These are phyloP conservation scores for Galeopterus variegatus DNA, from an alignment of 2,113 vertebrate genomes.

Conservation along the genomic window DNA sequence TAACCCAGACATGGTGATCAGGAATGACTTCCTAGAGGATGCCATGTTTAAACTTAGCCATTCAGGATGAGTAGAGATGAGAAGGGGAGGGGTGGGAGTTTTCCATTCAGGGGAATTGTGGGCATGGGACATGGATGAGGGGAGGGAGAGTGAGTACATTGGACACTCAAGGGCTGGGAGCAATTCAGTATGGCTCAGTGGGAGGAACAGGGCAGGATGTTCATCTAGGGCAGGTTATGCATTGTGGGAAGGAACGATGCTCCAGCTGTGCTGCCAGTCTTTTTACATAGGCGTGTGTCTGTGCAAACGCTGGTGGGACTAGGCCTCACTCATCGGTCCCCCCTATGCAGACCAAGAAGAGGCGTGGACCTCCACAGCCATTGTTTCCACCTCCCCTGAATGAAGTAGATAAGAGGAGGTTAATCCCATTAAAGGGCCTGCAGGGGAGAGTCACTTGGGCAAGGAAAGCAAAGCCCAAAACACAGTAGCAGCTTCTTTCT, in stretches of 20 bases:
- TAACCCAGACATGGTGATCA: not conserved
- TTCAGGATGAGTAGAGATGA: not conserved
- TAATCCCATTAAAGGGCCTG: not conserved
- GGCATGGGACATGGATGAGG: too few relatives aligned
- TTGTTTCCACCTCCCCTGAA: not conserved
- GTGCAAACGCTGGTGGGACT: not conserved
- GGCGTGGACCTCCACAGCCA: not conserved
- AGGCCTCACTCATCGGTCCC: too few relatives aligned
- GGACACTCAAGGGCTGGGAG: not conserved
- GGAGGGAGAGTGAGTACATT: not conserved
- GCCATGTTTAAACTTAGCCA: not conserved
- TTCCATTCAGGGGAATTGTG: not conserved
- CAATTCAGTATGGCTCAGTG: not conserved
- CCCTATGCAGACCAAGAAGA: not conserved
- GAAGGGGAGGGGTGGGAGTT: not conserved
- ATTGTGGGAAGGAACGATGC: not conserved
- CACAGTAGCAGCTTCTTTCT: not conserved
- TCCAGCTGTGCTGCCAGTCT: rapidly evolving
- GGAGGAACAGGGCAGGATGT: not conserved
- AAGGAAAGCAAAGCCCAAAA: not conserved
- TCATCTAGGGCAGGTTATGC: not conserved
- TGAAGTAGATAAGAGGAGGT: not conserved
- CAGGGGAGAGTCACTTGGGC: not conserved
- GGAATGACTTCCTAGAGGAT: not conserved
- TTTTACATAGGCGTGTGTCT: too few relatives aligned